phyloP scores from a whole-genome alignment of 1,140 invertebrate species.

The Propsilocerus akamusi region DNA sequence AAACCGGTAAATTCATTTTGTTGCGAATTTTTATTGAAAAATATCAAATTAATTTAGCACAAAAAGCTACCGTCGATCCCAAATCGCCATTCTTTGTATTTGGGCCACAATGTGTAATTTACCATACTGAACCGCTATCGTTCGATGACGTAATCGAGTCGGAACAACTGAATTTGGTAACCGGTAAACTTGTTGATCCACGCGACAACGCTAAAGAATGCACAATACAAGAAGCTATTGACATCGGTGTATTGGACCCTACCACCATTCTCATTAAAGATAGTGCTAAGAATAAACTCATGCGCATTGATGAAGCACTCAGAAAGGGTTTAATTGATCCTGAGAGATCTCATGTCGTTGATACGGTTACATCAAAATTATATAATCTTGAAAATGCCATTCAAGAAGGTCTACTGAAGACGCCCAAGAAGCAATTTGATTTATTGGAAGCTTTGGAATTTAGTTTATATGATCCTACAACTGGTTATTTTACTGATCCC shows the following conservation, averaged over 20 bases:
- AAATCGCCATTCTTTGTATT: constrained; percentile 51
- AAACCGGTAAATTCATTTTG: constrained; percentile 49
- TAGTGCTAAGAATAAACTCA: constrained; percentile 54
- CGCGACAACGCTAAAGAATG: constrained; percentile 31
- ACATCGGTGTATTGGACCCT: constrained; percentile 65
- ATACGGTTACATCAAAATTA: constrained; percentile 63
- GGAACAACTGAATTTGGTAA: constrained; percentile 45
- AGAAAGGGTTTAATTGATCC: constrained; percentile 70
- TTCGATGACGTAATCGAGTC: constrained; percentile 61
- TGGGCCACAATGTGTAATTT: constrained; percentile 50
- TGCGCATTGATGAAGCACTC: constrained; percentile 72
- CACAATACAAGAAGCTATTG: constrained; percentile 66
- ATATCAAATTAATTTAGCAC: constrained; percentile 48
- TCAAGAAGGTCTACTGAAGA: constrained; percentile 52
- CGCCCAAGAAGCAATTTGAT: constrained; percentile 52
- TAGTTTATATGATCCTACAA: constrained; percentile 61
- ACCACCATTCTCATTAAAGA: constrained; percentile 79
- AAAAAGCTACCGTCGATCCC: constrained; percentile 31
- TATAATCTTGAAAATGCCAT: constrained; percentile 49
- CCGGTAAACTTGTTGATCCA: constrained; percentile 25
- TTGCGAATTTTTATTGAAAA: constrained; percentile 49
- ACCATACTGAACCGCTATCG: constrained; percentile 44
- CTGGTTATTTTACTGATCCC: constrained; percentile 63
- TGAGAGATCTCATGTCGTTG: constrained; percentile 66
- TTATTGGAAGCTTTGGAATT: constrained; percentile 68